A percentile compares a stretch with the other conserved stretches of the same genome.
phyloP scores from a whole-genome alignment of 2,113 vertebrate species.

The Catharus minimus region DNA sequence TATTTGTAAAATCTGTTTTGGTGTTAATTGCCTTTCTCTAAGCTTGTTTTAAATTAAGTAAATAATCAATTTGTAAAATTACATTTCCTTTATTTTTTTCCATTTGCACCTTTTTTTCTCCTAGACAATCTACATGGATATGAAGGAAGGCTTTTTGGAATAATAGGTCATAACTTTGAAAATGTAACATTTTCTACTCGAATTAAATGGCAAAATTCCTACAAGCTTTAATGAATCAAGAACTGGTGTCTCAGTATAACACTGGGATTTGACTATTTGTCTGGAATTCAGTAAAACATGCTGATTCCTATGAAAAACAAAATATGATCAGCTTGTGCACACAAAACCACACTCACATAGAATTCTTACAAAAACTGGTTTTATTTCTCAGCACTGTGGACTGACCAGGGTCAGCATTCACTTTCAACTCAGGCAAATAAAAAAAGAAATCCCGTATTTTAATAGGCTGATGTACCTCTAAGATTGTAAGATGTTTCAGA shows the following conservation, averaged over 20 bases:
- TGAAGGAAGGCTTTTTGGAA: neutral
- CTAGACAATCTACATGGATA: neutral
- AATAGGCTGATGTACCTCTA: neutral
- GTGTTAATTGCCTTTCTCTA: neutral
- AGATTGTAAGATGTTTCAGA: neutral
- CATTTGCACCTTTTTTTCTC: neutral
- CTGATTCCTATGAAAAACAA: neutral
- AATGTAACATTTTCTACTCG: neutral
- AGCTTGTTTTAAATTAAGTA: neutral
- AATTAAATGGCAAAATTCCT: neutral
- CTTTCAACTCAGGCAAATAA: neutral
- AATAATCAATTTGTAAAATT: neutral
- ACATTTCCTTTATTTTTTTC: neutral
- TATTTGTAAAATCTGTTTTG: neutral
- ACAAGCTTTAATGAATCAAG: neutral
- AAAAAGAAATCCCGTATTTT: accelerated
- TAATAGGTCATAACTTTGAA: neutral
- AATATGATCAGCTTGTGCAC: neutral
- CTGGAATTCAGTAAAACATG: neutral
- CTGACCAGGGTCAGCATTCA: neutral
- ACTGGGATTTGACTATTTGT: neutral
- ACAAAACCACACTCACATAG: neutral
- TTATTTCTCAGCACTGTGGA: neutral
- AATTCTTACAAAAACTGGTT: neutral
- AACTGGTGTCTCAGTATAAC: neutral